phyloP scores from a whole-genome alignment of 2,113 vertebrate genomes.

The Sisor rabdophorus region DNA sequence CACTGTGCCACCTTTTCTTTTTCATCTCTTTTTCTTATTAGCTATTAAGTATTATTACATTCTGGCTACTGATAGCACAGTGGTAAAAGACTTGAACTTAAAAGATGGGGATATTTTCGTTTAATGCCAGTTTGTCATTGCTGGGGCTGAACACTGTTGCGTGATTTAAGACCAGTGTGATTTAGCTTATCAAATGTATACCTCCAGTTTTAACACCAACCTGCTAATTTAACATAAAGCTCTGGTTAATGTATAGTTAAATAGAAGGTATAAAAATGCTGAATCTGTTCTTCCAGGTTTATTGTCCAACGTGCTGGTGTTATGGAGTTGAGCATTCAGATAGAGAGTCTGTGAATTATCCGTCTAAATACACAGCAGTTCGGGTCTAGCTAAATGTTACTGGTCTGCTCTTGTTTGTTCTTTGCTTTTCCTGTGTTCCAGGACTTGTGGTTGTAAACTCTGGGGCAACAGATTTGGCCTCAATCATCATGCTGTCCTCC shows the following conservation, averaged over 20 bases:
- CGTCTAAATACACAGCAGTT: conserved; percentile 36
- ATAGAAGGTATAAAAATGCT: neutral
- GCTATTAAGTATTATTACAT: neutral
- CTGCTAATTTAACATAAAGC: neutral
- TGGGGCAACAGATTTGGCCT: conserved; percentile 47
- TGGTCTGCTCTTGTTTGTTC: conserved; percentile 47
- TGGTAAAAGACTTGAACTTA: no score
- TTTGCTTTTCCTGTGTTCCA: conserved; percentile 45
- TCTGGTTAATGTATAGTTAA: neutral
- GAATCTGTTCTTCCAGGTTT: conserved; percentile 9
- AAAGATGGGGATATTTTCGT: no score
- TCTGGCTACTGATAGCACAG: no score
- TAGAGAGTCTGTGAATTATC: conserved; percentile 29
- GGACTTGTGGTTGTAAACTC: conserved; percentile 45
- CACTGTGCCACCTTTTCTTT: no score
- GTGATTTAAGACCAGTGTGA: no score
- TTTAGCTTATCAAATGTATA: no score
- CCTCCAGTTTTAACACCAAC: no score
- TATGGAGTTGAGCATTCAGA: conserved; percentile 13
- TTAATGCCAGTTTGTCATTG: no score
- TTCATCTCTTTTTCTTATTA: no score
- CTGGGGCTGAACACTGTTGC: no score
- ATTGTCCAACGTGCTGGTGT: conserved; percentile 12
- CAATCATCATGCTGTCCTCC: conserved; percentile 34
- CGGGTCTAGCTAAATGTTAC: conserved; percentile 48